Evolutionary conservation across 2,888 invertebrate species (phyloP), one percentile per base, ranked within the genome.

Genomic region (Trimorus sp.): DNA sequence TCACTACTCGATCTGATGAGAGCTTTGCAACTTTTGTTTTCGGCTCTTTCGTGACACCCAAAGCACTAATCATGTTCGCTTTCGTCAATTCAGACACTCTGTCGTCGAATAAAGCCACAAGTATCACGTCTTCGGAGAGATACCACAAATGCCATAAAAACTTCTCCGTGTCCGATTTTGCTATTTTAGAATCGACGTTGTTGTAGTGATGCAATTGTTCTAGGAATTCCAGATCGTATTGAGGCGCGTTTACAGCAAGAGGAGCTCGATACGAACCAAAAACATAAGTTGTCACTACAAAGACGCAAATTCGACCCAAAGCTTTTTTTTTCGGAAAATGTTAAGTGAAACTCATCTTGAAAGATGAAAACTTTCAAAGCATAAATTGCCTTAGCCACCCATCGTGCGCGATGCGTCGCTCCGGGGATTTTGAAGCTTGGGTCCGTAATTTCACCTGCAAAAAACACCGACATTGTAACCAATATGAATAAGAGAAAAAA

Each of bases 181-280:
- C 36, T 1, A 69, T 69, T 8, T 37, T 5, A 37, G 45, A 11
- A 49, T 58, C 59, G 9, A 69, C 15, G 7, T 45, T 14, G 5
- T 49, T 48, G 37, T 45, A 69, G 0, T 40, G 26, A 3, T 59
- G 3, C 7, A 69, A 16, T 36, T 48, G 14, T 69, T 69, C 6
- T 1, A 69, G 12, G 16, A 68, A 56, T 42, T 68, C 42, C 12
- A 68, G 15, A 45, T 68, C 68, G 14, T 68, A 56, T 56, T 45
- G 14, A 42, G 68, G 68, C 26, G 68, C 56, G 14, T 26, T 7
- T n/a, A 56, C 53, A 1, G 68, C 42, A 9, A 42, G 7, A 42
- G 68, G 68, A 42, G 68, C 68, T 54, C 14, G n/a, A 56, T 68
- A 68, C 56, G 42, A 56, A 15, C 16, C 56, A 26, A 54, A 68